Percentiles rank a stretch among this genome's conserved stretches.
phyloP scores from a whole-genome alignment of 2,113 vertebrate species.

The Sardina pilchardus region DNA sequence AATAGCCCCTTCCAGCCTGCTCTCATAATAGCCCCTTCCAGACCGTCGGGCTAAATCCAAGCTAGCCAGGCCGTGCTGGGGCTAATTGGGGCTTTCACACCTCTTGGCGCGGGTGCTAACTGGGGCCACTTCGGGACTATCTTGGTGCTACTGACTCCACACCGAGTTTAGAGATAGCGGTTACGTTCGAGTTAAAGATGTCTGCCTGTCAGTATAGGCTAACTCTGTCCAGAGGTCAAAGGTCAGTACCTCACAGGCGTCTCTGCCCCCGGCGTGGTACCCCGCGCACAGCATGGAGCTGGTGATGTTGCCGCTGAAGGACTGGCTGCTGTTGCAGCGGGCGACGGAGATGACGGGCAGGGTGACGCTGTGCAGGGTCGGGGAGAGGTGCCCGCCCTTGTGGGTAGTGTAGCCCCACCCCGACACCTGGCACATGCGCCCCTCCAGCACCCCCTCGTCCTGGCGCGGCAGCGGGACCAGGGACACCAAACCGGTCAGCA shows the following conservation, averaged over 20 bases:
- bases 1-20: too few relatives aligned
- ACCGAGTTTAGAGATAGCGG: too few relatives aligned
- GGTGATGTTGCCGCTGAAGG: slow-evolving; percentile 74
- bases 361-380: slow-evolving; percentile 63
- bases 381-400: slow-evolving; percentile 49
- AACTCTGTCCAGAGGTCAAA: too few relatives aligned
- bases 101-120: too few relatives aligned
- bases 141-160: too few relatives aligned
- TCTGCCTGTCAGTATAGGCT: too few relatives aligned
- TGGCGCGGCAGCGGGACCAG: slow-evolving; percentile 70
- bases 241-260: slow-evolving; percentile 77
- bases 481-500: slow-evolving; percentile 67
- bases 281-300: slow-evolving; percentile 78
- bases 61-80: too few relatives aligned
- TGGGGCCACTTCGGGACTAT: too few relatives aligned
- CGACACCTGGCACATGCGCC: slow-evolving; percentile 71
- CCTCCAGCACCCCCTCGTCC: slow-evolving; percentile 61
- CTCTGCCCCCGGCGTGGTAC: slow-evolving; percentile 66
- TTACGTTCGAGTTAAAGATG: too few relatives aligned
- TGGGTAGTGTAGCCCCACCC: slow-evolving; percentile 73
- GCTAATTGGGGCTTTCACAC: too few relatives aligned
- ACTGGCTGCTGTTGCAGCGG: slow-evolving; percentile 71
- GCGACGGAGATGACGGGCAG: slow-evolving; percentile 68
- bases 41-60: too few relatives aligned
- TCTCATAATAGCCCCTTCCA: too few relatives aligned